phyloP scores from a whole-genome alignment of 2,113 vertebrate genomes.

The Bubalus kerabau region DNA sequence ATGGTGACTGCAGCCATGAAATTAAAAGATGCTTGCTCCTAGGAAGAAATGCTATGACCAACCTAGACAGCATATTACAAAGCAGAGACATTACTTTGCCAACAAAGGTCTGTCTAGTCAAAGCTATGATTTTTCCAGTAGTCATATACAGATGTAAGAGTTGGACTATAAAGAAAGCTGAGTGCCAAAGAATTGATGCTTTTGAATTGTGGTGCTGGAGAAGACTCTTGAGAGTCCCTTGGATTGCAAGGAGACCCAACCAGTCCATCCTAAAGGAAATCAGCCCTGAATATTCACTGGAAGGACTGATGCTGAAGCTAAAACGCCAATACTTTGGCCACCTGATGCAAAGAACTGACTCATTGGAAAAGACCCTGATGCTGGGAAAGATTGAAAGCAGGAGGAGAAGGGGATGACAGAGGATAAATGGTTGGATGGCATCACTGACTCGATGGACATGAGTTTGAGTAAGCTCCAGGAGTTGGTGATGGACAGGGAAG shows the following conservation, averaged over 20 bases:
- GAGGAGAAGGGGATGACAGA: background rate
- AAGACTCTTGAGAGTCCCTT: background rate
- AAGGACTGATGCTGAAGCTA: background rate
- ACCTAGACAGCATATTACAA: background rate
- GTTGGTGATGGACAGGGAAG: background rate
- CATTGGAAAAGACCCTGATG: background rate
- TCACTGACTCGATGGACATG: background rate
- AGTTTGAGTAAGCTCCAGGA: background rate
- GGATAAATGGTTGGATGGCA: background rate
- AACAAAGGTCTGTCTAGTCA: background rate
- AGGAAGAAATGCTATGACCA: background rate
- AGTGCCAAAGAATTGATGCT: background rate
- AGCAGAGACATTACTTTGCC: background rate
- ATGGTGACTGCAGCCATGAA: background rate
- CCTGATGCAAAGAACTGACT: background rate
- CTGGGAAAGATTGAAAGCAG: background rate
- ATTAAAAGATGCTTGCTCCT: background rate
- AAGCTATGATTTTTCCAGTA: background rate
- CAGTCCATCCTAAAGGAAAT: background rate
- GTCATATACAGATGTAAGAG: background rate
- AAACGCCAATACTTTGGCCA: background rate
- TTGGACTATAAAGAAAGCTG: background rate
- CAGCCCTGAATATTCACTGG: background rate
- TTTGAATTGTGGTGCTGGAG: background rate
- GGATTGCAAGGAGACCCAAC: background rate